Percentiles rank a stretch among this genome's conserved stretches.
Conservation (phyloP, 2,113 vertebrate genomes). For the Kryptolebias marmoratus region DNA sequence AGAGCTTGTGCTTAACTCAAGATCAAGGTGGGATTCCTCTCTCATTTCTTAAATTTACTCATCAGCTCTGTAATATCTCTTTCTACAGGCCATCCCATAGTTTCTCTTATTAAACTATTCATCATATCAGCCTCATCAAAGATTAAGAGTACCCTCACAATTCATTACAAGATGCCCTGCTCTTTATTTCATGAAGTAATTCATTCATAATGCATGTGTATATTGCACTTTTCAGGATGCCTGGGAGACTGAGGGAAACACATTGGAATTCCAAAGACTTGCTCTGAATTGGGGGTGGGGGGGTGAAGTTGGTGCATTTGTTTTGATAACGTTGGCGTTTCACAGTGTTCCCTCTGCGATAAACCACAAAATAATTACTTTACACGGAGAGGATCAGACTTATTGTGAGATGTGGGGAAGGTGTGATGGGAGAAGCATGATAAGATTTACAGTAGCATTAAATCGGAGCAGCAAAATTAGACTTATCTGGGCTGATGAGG, state of each 20-base stretch:
- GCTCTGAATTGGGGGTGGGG: conserved; percentile 6
- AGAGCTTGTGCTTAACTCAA: too few species aligned
- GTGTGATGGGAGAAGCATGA: conserved; percentile 45
- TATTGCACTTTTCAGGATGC: conserved; percentile 65
- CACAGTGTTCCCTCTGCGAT: conserved; percentile 29
- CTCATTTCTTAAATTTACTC: too few species aligned
- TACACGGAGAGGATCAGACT: conserved; percentile 49
- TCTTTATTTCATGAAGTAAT: conserved; percentile 77
- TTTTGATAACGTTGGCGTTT: conserved; percentile 69
- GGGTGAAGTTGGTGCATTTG: conserved; percentile 46
- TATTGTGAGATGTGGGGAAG: conserved; percentile 28
- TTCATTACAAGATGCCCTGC: conserved; percentile 73
- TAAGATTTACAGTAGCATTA: conserved; percentile 51
- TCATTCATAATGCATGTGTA: conserved; percentile 77
- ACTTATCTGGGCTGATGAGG: conserved; percentile 33
- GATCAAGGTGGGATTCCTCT: too few species aligned
- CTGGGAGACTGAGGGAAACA: conserved; percentile 36
- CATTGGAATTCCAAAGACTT: conserved; percentile 30
- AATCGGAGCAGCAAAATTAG: conserved; percentile 43
- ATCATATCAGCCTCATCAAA: conserved; percentile 76
- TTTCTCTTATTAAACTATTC: conserved; percentile 71
- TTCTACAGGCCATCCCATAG: conserved; percentile 44
- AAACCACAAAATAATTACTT: conserved; percentile 57
- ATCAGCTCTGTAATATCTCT: conserved; percentile 37
- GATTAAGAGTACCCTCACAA: conserved; percentile 70